Conservation (phyloP, 2,888 invertebrate genomes). For the Ormyrus rosae region DNA sequence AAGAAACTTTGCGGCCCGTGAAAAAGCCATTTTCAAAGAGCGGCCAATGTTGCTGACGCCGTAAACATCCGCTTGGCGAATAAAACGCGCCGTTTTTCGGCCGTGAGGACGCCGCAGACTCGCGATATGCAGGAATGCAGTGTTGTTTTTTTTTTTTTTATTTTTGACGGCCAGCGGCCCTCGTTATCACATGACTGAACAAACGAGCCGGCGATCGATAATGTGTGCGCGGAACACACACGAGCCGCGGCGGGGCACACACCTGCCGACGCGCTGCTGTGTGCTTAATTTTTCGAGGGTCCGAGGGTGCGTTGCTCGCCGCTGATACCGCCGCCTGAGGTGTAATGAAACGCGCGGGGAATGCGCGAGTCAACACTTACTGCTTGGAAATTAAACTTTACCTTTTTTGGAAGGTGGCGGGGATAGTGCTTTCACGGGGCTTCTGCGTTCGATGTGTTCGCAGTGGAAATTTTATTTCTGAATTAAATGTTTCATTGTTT, state of each 20-base stretch:
- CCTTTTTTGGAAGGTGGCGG: no score
- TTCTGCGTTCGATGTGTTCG: background rate
- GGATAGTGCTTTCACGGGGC: no score
- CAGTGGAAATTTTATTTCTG: background rate
- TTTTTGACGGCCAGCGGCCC: background rate
- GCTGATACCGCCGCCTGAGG: no score
- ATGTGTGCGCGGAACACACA: background rate
- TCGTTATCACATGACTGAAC: slow-evolving; percentile 19
- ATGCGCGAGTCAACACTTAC: no score
- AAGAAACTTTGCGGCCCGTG: background rate
- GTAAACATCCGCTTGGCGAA: slow-evolving; percentile 5
- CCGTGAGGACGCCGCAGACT: background rate
- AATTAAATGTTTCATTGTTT: background rate
- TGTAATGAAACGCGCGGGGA: no score
- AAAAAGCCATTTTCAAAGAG: slow-evolving; percentile 12
- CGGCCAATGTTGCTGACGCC: slow-evolving; percentile 2
- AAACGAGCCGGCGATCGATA: slow-evolving; percentile 16
- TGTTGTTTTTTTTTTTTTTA: background rate
- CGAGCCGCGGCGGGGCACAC: background rate
- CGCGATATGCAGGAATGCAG: slow-evolving; percentile 22
- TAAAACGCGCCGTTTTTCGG: slow-evolving; percentile 1
- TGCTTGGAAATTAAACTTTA: no score
- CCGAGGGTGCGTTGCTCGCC: no score
- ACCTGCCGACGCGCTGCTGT: slow-evolving; percentile 24
- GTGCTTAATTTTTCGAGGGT: slow-evolving; percentile 15